Conservation (phyloP, 92 coral and sea anemone species). For the Parazoanthus atlanticus region DNA sequence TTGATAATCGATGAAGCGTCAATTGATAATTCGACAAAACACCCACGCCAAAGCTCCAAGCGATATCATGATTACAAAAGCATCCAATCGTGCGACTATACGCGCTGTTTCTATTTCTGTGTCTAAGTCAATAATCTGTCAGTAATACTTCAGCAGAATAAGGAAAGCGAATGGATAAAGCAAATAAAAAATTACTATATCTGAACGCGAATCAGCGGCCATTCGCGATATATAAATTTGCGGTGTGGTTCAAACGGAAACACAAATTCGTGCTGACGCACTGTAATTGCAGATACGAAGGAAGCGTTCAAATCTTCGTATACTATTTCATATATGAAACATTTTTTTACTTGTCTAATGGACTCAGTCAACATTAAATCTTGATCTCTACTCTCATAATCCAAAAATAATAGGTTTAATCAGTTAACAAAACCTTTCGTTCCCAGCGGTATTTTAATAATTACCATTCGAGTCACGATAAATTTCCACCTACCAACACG, state of each 20-base stretch:
- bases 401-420: slow-evolving; percentile 27
- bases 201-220: background rate
- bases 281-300: slow-evolving; percentile 16
- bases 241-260: slow-evolving; percentile 29
- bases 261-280: slow-evolving; percentile 4
- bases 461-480: slow-evolving; percentile 5
- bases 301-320: background rate
- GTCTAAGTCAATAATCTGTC: slow-evolving; percentile 34
- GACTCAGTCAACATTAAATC: slow-evolving; percentile 30
- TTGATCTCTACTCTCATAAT: background rate
- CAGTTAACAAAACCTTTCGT: slow-evolving; percentile 37
- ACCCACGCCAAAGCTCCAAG: slow-evolving; percentile 25
- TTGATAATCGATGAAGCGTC: background rate
- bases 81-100: background rate
- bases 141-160: slow-evolving; percentile 28
- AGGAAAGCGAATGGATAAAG: background rate
- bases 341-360: slow-evolving; percentile 23
- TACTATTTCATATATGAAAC: slow-evolving; percentile 7
- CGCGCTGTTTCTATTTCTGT: slow-evolving; percentile 7
- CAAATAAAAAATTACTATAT: slow-evolving; percentile 1
- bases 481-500: slow-evolving; percentile 71
- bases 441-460: slow-evolving; percentile 7
- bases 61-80: slow-evolving; percentile 8
- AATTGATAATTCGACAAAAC: slow-evolving; percentile 4
- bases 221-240: slow-evolving; percentile 3